These are phyloP conservation scores for Rhagium mordax DNA, from an alignment of 2,888 invertebrate species.

Conservation along the genomic window DNA sequence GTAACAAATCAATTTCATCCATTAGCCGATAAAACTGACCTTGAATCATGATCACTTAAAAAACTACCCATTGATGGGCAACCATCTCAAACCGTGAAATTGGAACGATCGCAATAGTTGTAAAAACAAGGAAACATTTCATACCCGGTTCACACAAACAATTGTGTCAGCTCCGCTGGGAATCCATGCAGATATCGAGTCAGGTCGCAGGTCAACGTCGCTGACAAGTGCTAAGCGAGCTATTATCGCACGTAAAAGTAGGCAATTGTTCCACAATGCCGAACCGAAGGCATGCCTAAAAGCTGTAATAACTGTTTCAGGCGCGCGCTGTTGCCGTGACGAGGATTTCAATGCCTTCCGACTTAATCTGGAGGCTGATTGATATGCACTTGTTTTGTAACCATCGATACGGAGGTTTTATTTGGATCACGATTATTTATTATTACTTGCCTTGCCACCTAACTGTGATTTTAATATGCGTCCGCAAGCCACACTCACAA, in stretches of 20 bases:
- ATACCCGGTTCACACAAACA: too few species aligned
- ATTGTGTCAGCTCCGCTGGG: not conserved
- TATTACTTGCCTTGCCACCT: not conserved
- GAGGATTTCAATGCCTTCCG: conserved; percentile 32
- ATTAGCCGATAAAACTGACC: too few species aligned
- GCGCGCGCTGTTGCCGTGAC: conserved; percentile 13
- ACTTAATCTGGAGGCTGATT: conserved; percentile 42
- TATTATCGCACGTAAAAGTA: not conserved
- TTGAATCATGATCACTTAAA: too few species aligned
- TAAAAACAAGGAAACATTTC: too few species aligned
- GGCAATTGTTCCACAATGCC: not conserved
- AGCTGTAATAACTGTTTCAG: not conserved
- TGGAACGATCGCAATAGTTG: too few species aligned
- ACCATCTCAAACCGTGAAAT: too few species aligned
- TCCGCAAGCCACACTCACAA: not conserved
- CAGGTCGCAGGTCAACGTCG: not conserved
- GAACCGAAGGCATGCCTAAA: not conserved
- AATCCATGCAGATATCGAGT: not conserved
- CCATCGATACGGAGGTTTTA: conserved; percentile 1
- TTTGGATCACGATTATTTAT: not conserved
- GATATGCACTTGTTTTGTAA: conserved; percentile 42
- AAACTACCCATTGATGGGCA: too few species aligned
- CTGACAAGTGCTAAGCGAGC: not conserved
- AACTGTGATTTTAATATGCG: not conserved
- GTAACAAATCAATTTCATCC: too few species aligned